Conservation (phyloP, 2,113 vertebrate genomes). For the Vidua chalybeata region DNA sequence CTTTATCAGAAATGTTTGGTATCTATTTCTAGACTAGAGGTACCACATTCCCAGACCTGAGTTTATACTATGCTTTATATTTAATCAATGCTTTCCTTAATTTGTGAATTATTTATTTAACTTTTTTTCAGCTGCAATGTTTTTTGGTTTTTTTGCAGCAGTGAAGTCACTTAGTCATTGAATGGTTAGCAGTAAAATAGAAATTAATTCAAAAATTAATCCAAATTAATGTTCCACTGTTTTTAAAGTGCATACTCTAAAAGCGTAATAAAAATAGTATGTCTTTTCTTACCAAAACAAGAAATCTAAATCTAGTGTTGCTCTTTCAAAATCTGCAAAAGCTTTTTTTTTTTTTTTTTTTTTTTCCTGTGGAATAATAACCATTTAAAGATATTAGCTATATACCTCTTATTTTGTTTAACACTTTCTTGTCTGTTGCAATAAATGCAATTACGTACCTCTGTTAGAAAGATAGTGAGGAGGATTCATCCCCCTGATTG, state of each 20-base stretch:
- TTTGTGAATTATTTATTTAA: background rate
- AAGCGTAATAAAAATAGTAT: background rate
- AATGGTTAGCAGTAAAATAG: background rate
- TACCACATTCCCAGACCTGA: background rate
- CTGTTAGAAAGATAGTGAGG: background rate
- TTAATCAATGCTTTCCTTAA: background rate
- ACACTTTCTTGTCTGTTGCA: background rate
- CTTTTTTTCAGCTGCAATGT: background rate
- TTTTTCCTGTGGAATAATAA: background rate
- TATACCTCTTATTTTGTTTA: background rate
- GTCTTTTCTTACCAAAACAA: background rate
- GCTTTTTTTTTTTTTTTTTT: background rate
- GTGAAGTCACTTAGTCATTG: background rate
- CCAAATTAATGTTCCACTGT: accelerated
- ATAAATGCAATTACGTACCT: background rate
- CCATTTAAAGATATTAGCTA: background rate
- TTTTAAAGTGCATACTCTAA: background rate
- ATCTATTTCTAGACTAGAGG: background rate
- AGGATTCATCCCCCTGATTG: background rate
- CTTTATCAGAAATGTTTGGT: background rate
- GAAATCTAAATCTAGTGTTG: background rate
- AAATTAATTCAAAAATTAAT: background rate
- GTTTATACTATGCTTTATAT: background rate
- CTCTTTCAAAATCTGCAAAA: background rate
- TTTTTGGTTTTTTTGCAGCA: background rate